A percentile compares a stretch with the other conserved stretches of the same genome.
These are phyloP conservation scores for Thera britannica DNA, from an alignment of 2,888 invertebrate species.

Conservation along the genomic window DNA sequence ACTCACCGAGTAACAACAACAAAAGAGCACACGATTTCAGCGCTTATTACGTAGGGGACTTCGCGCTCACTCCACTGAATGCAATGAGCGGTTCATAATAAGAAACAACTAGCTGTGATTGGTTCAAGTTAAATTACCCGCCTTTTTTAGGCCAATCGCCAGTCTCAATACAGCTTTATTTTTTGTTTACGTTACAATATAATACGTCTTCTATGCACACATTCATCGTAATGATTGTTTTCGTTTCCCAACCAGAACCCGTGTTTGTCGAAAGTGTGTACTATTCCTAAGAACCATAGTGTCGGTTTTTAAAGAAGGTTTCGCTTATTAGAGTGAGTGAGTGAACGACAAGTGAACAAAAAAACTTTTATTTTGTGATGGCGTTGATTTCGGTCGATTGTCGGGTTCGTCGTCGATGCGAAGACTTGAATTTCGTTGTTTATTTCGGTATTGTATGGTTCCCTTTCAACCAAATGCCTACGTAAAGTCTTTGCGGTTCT, in stretches of 20 bases:
- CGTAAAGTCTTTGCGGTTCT: slow-evolving; percentile 8
- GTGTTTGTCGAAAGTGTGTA: slow-evolving; percentile 46
- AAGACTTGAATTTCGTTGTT: slow-evolving; percentile 41
- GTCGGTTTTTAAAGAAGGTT: slow-evolving; percentile 39
- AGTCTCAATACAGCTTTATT: slow-evolving; percentile 72
- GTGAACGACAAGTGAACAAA: slow-evolving; percentile 51
- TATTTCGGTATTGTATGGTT: slow-evolving; percentile 39
- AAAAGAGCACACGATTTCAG: slow-evolving; percentile 83
- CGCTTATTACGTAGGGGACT: slow-evolving; percentile 83
- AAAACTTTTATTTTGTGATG: slow-evolving; percentile 53
- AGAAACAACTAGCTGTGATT: slow-evolving; percentile 65
- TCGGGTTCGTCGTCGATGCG: slow-evolving; percentile 45
- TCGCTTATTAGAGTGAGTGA: slow-evolving; percentile 49
- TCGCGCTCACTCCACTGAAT: slow-evolving; percentile 75
- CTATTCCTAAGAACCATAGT: slow-evolving; percentile 41
- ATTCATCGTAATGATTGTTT: slow-evolving; percentile 65
- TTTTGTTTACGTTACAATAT: slow-evolving; percentile 71
- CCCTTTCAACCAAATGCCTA: background rate
- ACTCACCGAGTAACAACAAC: slow-evolving; percentile 78
- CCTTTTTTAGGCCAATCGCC: slow-evolving; percentile 70
- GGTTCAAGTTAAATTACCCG: slow-evolving; percentile 76
- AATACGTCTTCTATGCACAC: slow-evolving; percentile 67
- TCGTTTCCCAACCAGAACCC: slow-evolving; percentile 49
- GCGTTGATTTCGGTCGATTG: slow-evolving; percentile 47
- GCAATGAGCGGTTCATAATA: slow-evolving; percentile 67